Percentiles rank a stretch among this genome's conserved stretches.
These are phyloP conservation scores for Archilochus colubris DNA, from an alignment of 2,113 vertebrate genomes.

Conservation along the genomic window DNA sequence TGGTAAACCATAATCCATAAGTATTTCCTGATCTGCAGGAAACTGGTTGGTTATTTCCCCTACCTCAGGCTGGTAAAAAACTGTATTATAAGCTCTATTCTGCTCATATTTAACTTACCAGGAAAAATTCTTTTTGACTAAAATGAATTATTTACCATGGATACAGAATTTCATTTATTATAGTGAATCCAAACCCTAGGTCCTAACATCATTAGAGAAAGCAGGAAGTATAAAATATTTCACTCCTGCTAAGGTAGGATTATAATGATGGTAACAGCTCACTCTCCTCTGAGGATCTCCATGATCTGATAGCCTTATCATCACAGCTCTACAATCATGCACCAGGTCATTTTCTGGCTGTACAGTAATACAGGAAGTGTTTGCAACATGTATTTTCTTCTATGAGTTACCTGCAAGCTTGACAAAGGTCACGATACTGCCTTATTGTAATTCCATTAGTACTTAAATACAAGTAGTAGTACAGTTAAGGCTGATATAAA, in stretches of 20 bases:
- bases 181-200: not conserved
- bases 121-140: not conserved
- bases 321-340: not conserved
- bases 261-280: not conserved
- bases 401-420: not conserved
- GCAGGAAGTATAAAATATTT: not conserved
- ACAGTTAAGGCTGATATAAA: not conserved
- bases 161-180: not conserved
- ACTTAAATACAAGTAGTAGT: fast-evolving
- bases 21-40: not conserved
- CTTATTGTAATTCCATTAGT: not conserved
- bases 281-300: not conserved
- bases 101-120: not conserved
- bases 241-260: not conserved
- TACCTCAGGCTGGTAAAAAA: not conserved
- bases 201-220: not conserved
- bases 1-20: not conserved
- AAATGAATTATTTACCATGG: not conserved
- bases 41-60: not conserved
- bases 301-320: not conserved
- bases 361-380: not conserved
- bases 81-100: not conserved
- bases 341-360: not conserved
- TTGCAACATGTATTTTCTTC: not conserved
- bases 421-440: not conserved